Percentiles rank a stretch among this genome's conserved stretches.
These are phyloP conservation scores for Alligator sinensis DNA, from an alignment of 2,113 vertebrate genomes.

Conservation along the genomic window DNA sequence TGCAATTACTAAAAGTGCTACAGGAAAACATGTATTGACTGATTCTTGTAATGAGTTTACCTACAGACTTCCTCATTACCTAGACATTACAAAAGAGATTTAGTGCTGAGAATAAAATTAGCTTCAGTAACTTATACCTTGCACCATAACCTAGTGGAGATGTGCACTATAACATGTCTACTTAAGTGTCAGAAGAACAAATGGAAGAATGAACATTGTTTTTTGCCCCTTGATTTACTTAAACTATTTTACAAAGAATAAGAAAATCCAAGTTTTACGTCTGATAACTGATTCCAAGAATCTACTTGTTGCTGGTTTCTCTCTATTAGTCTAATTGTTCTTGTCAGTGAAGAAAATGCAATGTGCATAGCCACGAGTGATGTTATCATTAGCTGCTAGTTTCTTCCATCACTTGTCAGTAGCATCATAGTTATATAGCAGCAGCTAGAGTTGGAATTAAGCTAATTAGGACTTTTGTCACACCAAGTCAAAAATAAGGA, in stretches of 20 bases:
- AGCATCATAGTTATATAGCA: neutral
- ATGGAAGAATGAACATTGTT: neutral
- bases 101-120: constrained; percentile 43
- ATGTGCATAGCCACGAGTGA: neutral
- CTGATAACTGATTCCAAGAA: neutral
- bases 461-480: neutral
- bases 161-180: neutral
- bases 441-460: neutral
- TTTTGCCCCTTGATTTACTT: neutral
- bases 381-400: neutral
- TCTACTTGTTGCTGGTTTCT: neutral
- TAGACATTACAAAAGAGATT: constrained; percentile 44
- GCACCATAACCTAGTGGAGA: neutral
- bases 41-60: constrained; percentile 62
- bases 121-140: neutral
- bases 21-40: constrained; percentile 57
- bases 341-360: neutral
- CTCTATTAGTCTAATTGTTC: neutral
- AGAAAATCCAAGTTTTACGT: neutral
- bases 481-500: neutral
- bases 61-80: constrained; percentile 49
- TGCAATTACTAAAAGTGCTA: constrained; percentile 21
- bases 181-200: neutral
- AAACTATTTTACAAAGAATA: neutral
- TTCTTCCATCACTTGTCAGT: neutral